Evolutionary conservation across 2,113 vertebrate species (phyloP).

Genomic region (Oryzias woworae): DNA sequence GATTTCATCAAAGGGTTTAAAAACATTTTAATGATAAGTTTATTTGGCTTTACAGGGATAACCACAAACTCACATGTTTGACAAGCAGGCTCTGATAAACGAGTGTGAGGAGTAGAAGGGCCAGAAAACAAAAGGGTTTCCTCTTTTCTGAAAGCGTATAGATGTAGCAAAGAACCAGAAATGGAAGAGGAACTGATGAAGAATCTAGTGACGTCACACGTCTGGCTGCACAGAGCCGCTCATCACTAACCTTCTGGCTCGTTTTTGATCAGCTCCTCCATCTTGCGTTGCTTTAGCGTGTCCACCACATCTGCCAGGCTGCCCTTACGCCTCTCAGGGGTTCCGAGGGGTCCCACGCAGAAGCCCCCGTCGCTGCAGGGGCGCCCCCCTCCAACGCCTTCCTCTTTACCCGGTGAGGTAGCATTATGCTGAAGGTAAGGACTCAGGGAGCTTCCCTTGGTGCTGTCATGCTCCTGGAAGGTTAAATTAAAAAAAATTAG

Average conservation of each 20-base stretch:
- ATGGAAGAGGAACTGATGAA: constrained; percentile 14
- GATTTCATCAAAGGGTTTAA: too few relatives aligned
- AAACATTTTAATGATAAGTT: too few relatives aligned
- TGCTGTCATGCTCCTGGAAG: constrained; percentile 89
- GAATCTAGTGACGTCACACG: constrained; percentile 34
- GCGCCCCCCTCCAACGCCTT: constrained; percentile 82
- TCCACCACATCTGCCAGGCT: constrained; percentile 97
- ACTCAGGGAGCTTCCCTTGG: constrained; percentile 88
- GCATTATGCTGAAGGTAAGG: constrained; percentile 95
- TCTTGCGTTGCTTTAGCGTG: constrained; percentile 97
- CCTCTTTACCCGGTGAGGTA: constrained; percentile 97
- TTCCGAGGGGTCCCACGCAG: constrained; percentile 83
- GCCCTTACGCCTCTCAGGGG: constrained; percentile 95
- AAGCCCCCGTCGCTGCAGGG: constrained; percentile 87
- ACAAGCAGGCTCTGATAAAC: too few relatives aligned
- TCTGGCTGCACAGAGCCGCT: constrained; percentile 40
- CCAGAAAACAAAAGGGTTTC: constrained; percentile 59
- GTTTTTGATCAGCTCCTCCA: constrained; percentile 99
- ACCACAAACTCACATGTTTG: too few relatives aligned
- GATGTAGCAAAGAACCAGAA: constrained; percentile 42
- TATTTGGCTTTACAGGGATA: too few relatives aligned
- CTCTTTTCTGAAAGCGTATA: constrained; percentile 52
- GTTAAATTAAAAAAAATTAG: constrained; percentile 1
- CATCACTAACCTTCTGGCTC: constrained; percentile 94
- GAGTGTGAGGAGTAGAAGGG: too few relatives aligned